Percentiles rank a stretch among this genome's conserved stretches.
These are phyloP conservation scores for Rhyzopertha dominica DNA, from an alignment of 1,140 invertebrate species.

Conservation along the genomic window DNA sequence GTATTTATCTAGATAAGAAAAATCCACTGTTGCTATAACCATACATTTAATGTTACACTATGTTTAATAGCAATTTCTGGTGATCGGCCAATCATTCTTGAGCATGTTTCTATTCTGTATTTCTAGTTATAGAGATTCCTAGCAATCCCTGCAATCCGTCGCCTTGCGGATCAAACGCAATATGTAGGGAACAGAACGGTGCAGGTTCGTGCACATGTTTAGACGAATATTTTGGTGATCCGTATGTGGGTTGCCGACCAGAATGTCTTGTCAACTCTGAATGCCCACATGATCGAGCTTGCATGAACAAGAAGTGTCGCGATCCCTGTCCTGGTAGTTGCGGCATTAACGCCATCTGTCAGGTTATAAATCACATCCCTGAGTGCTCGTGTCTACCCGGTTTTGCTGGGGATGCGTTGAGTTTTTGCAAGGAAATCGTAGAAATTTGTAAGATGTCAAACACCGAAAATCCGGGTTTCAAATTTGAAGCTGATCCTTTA, in stretches of 20 bases:
- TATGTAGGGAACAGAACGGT: conserved; percentile 72
- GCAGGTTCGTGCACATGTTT: conserved; percentile 75
- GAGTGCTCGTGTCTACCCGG: conserved; percentile 71
- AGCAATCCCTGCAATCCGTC: conserved; percentile 72
- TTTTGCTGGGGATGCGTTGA: conserved; percentile 70
- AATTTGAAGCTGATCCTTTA: no score
- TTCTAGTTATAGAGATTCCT: conserved; percentile 44
- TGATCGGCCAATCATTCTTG: background rate
- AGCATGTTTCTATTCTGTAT: conserved; percentile 8
- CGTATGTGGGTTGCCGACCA: conserved; percentile 72
- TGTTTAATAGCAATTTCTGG: no score
- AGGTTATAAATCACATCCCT: conserved; percentile 75
- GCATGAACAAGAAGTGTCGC: conserved; percentile 75
- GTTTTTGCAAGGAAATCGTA: conserved; percentile 61
- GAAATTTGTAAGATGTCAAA: conserved; percentile 55
- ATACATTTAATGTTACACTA: no score
- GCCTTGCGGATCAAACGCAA: conserved; percentile 74
- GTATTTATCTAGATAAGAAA: no score
- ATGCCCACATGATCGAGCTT: conserved; percentile 67
- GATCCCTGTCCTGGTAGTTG: conserved; percentile 75
- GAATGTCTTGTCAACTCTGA: conserved; percentile 79
- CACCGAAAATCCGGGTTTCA: no score
- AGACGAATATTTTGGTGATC: conserved; percentile 76
- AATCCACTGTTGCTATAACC: no score
- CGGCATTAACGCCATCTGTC: conserved; percentile 76